Percentiles rank a stretch among this genome's conserved stretches.
These are phyloP conservation scores for Campodea augens DNA, from an alignment of 1,140 invertebrate species.

Conservation along the genomic window DNA sequence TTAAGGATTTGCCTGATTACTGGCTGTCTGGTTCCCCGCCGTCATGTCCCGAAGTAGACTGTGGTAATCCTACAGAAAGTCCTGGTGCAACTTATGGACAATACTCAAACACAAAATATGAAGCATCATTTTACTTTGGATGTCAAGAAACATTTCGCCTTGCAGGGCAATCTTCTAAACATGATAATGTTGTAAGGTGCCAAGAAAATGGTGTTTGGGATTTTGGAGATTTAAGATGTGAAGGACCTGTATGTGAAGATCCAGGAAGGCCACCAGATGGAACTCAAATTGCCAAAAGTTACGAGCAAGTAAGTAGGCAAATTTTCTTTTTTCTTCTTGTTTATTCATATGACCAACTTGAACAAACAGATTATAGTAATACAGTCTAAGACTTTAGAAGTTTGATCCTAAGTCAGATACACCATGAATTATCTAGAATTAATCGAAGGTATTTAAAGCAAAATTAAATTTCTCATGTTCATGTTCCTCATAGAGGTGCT, in stretches of 20 bases:
- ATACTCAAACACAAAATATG: constrained; percentile 67
- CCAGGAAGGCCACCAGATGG: constrained; percentile 85
- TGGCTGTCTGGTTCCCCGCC: constrained; percentile 76
- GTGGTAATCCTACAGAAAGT: constrained; percentile 65
- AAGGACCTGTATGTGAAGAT: constrained; percentile 88
- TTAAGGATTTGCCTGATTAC: constrained; percentile 62
- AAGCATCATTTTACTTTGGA: constrained; percentile 86
- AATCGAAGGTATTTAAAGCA: no score
- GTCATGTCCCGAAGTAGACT: constrained; percentile 67
- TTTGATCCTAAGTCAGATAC: no score
- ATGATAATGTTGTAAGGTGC: constrained; percentile 82
- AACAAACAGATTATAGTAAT: no score
- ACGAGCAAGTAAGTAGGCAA: constrained; percentile 50
- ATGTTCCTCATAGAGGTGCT: no score
- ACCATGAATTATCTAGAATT: no score
- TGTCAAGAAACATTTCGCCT: constrained; percentile 91
- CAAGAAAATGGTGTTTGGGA: constrained; percentile 87
- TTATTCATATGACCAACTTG: no score
- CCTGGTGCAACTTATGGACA: constrained; percentile 83
- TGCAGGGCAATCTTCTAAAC: constrained; percentile 72
- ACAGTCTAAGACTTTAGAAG: no score
- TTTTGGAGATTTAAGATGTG: constrained; percentile 85
- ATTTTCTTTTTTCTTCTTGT: constrained; percentile 15
- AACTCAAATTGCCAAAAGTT: constrained; percentile 66
- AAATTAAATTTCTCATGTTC: no score